Percentiles rank a stretch among this genome's conserved stretches.
phyloP scores from a whole-genome alignment of 2,113 vertebrate genomes.

The Cynoglossus semilaevis region DNA sequence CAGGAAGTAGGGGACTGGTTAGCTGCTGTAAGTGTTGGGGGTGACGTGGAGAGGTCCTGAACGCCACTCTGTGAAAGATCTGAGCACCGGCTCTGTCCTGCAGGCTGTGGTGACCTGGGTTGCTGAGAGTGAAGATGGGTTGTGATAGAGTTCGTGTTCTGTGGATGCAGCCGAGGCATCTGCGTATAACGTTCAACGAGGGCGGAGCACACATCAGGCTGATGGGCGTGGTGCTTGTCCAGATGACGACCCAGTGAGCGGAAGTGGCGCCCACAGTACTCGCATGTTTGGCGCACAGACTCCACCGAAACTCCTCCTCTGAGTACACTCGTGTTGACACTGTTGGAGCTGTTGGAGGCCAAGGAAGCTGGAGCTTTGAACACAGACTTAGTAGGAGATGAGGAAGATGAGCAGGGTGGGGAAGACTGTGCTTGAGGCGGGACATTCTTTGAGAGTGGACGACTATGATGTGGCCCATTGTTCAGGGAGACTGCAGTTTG shows the following conservation, averaged over 20 bases:
- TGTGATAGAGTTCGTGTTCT: slow-evolving; percentile 21
- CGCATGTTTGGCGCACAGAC: slow-evolving; percentile 72
- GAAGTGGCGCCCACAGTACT: slow-evolving; percentile 78
- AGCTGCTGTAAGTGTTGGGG: slow-evolving; percentile 41
- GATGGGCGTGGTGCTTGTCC: slow-evolving; percentile 78
- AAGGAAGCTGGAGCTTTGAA: slow-evolving; percentile 71
- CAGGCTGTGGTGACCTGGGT: slow-evolving; percentile 21
- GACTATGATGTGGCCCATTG: slow-evolving; percentile 31
- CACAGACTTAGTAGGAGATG: slow-evolving; percentile 51
- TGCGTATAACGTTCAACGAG: slow-evolving; percentile 72
- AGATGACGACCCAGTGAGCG: slow-evolving; percentile 77
- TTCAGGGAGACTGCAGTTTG: slow-evolving; percentile 7
- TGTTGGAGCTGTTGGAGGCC: slow-evolving; percentile 34
- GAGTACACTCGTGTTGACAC: slow-evolving; percentile 28
- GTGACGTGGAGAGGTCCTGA: slow-evolving; percentile 63
- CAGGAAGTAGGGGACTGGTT: slow-evolving; percentile 46
- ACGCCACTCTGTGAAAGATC: slow-evolving; percentile 33
- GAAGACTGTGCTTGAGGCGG: slow-evolving; percentile 36
- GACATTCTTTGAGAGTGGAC: slow-evolving; percentile 33
- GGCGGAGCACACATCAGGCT: slow-evolving; percentile 72
- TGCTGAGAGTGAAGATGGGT: slow-evolving; percentile 30
- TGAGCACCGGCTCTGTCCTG: slow-evolving; percentile 13
- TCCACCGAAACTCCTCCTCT: slow-evolving; percentile 57
- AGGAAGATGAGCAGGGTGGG: slow-evolving; percentile 41
- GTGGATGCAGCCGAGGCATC: slow-evolving; percentile 60